A percentile compares a stretch with the other conserved stretches of the same genome.
Conservation (phyloP, 1,140 invertebrate species). For the Bombus balteatus region DNA sequence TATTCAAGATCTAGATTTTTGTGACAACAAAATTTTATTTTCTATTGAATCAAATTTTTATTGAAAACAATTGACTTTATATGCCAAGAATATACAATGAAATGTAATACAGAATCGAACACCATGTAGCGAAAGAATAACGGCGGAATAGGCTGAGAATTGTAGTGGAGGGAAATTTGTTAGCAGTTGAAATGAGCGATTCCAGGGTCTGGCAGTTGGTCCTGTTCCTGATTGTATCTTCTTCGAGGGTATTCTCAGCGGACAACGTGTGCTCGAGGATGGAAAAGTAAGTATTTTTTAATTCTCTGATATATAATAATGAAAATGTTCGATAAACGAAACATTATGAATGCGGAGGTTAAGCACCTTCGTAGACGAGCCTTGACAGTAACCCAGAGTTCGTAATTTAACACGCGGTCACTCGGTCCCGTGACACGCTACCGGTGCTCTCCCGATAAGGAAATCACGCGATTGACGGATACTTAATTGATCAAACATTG, state of each 20-base stretch:
- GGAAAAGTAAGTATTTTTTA: slow-evolving; percentile 78
- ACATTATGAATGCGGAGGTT: too few relatives aligned
- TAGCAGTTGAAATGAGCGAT: slow-evolving; percentile 48
- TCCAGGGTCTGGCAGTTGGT: slow-evolving; percentile 24
- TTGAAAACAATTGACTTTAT: too few relatives aligned
- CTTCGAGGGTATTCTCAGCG: slow-evolving; percentile 74
- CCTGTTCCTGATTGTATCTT: slow-evolving; percentile 58
- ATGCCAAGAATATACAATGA: too few relatives aligned
- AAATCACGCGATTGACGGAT: slow-evolving; percentile 15
- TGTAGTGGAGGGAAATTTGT: neutral
- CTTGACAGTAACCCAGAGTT: slow-evolving; percentile 51
- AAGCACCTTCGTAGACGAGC: slow-evolving; percentile 22
- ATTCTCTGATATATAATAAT: neutral
- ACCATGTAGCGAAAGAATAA: neutral
- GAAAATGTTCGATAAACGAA: too few relatives aligned
- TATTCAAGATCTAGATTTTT: too few relatives aligned
- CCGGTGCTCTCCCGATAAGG: slow-evolving; percentile 47
- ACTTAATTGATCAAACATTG: slow-evolving; percentile 65
- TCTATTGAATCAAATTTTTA: too few relatives aligned
- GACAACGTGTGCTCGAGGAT: slow-evolving; percentile 79
- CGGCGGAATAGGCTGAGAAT: neutral
- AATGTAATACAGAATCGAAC: too few relatives aligned
- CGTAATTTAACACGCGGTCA: slow-evolving; percentile 41
- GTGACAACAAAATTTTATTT: too few relatives aligned
- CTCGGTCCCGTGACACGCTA: slow-evolving; percentile 7